Evolutionary conservation across 2,113 vertebrate genomes (phyloP), one percentile per base, ranked within the genome.

Genomic region (Sorex araneus): DNA sequence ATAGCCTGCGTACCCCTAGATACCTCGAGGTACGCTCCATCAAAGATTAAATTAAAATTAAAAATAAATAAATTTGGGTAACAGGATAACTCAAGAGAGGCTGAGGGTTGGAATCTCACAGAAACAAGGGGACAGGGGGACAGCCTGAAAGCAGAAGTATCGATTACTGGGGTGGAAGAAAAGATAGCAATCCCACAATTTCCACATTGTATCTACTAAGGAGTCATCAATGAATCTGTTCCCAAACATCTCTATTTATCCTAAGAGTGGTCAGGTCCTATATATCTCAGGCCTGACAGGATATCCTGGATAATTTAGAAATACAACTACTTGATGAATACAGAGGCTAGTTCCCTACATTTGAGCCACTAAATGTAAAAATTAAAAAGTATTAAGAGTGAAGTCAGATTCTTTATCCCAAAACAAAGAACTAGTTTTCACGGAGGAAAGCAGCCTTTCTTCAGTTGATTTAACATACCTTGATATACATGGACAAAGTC

Each of bases 381-480:
- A 70, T 74, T 45, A 50, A 71, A 32, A 57, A 40, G 0, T 81
- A 6, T 77, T 78, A 60, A 54, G 60, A 30, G 50, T 66, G 16
- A 27, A 34, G 76, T 36, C 40, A 67, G 69, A 18, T 40, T 27
- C 28, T 18, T 92, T 50, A 71, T 25, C 12, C 7, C 75, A 73
- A 82, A 84, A 84, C 13, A 87, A 91, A 57, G 34, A 70, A 60
- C 5, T 21, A 36, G 10, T 80, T 86, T 81, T 69, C 40, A 32
- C 6, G 16, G 21, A 7, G 64, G 23, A 21, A 88, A 89, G 86
- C 34, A 3, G 8, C 11, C 0, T 0, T 27, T 0, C 12, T 3
- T 30, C 12, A 43, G 66, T 67, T 84, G 82, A 27, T 57, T 18
- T 16, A 57, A 47, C n/a, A 75, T 3, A 64, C 23, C 69, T 50